Evolutionary conservation across 2,888 invertebrate genomes (phyloP), one percentile per base, ranked within the genome.

Genomic region (Pinctada fucata): DNA sequence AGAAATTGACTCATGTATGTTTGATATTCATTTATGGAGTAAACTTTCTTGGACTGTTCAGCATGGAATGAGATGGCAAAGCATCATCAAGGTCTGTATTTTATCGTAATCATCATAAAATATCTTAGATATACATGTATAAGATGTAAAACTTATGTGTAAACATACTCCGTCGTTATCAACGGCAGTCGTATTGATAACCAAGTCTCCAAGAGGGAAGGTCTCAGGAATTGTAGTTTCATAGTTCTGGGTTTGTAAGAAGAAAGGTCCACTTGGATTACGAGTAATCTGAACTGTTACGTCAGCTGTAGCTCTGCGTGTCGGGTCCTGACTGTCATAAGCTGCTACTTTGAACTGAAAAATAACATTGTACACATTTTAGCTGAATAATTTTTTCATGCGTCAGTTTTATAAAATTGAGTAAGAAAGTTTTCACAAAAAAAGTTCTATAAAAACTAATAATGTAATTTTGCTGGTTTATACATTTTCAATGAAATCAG

Each of bases 211-310:
- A 2, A 89, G 83, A 6, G 77, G 76, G 58, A 84, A 82, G 16
- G 81, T 86, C 74, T 89, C 88, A 1, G 83, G 63, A 48, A 87
- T 87, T 1, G 84, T 85, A 0, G 76, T 80, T 2, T 74, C 52
- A 80, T 90, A 91, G 13, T 58, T 58, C 2, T 79, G 77, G 45
- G 82, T 81, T 6, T 78, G 74, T 1, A 78, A 50, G 81, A 91
- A 91, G n/a, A 73, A 64, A 0, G 91, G 91, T n/a, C 85, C 85
- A 74, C 88, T 87, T 31, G 89, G 88, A 75, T 91, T 91, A 64
- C 90, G 84, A 3, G 79, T 84, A 10, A 91, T 86, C 3, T 82
- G 79, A 3, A 91, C 86, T 2, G 83, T 85, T 10, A 91, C 88
- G 49, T 85, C 79, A 50, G 87, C 83, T 4, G 86, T 85, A 4